Evolutionary conservation across 2,113 vertebrate genomes (phyloP), one percentile per base, ranked within the genome.

Genomic region (Lagopus muta): DNA sequence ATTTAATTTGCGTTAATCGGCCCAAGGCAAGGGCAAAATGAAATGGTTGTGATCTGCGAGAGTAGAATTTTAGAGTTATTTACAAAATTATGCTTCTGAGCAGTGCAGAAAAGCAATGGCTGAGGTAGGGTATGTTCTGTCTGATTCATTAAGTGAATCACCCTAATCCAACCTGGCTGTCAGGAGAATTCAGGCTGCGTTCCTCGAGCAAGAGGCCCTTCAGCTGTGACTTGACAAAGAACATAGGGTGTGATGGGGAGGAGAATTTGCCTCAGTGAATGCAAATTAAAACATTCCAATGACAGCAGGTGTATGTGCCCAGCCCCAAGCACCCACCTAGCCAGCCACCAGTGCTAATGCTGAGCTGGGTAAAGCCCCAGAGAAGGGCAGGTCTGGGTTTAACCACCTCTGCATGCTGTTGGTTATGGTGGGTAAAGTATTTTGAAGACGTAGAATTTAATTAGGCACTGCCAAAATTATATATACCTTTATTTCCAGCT

Each of bases 381-480:
- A 0, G 1, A 32, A 36, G 43, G 17, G 24, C 17, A 8, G 36
- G 4, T 50, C 40, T 0, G 42, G 50, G 20, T 52, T 42, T 0
- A 0, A 47, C 45, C 8, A 5, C 40, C 21, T 19, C 64, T 38
- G 55, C 4, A 3, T 8, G 1, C 15, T 4, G 13, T 16, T 78
- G 42, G 71, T 54, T 22, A 1, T 7, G 34, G 25, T 2, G 1
- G 14, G 19, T 18, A 52, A 66, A 60, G 2, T 34, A 6, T 52
- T 89, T 83, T 71, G 42, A 71, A 89, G 45, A 11, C 11, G 24
- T 8, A 76, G 20, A 43, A 80, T 17, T 54, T 30, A 40, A 28
- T 47, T 45, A n/a, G 48, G 45, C n/a, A 8, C 30, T 88, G 25
- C 16, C 0, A 6, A 66, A 91, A 55, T 36, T 2, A 24, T 8